Evolutionary conservation across 2,113 vertebrate genomes (phyloP).

Genomic region (Oreochromis aureus): DNA sequence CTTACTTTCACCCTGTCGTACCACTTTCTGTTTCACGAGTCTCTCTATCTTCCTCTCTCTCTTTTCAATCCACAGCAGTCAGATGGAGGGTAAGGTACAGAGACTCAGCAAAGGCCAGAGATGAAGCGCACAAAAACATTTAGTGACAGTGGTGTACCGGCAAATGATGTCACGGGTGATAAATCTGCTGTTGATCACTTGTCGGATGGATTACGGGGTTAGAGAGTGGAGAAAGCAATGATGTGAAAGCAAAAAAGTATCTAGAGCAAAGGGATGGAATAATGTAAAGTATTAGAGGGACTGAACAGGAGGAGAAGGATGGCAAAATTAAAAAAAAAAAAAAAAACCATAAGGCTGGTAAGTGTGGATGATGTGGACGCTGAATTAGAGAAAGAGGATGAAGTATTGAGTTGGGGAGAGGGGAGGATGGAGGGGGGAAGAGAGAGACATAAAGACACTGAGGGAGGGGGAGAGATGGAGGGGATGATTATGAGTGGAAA

Average conservation of each 20-base stretch:
- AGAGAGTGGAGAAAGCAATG: background rate
- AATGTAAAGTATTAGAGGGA: background rate
- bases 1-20: background rate
- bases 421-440: background rate
- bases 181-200: constrained; percentile 33
- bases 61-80: background rate
- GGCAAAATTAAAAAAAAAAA: background rate
- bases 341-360: background rate
- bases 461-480: background rate
- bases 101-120: background rate
- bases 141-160: background rate
- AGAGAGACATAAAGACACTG: background rate
- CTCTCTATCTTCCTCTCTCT: background rate
- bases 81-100: background rate
- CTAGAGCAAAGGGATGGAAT: background rate
- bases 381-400: background rate
- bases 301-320: background rate
- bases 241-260: background rate
- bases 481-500: constrained; percentile 43
- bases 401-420: background rate
- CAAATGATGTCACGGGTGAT: constrained; percentile 36
- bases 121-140: constrained; percentile 8
- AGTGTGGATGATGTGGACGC: background rate
- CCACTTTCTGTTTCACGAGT: background rate
- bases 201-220: background rate